Evolutionary conservation across 2,888 invertebrate species (phyloP).

Genomic region (Periphyllus acericola): DNA sequence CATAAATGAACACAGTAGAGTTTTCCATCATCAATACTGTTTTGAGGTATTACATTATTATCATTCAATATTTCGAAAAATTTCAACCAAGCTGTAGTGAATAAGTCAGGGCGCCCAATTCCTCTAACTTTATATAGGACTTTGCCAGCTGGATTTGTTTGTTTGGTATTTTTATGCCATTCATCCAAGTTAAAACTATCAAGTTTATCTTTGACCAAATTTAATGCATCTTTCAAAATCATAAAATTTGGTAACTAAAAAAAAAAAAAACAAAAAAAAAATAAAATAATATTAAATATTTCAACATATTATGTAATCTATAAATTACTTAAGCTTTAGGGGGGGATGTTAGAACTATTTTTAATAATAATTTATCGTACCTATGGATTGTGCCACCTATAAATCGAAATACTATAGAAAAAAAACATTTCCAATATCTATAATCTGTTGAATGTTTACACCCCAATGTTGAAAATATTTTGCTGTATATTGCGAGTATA

Average conservation of each 20-base stretch:
- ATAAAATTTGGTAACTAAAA: conserved; percentile 58
- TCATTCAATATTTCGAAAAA: conserved; percentile 83
- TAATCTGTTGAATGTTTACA: too few relatives aligned
- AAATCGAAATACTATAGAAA: too few relatives aligned
- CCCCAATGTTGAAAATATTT: too few relatives aligned
- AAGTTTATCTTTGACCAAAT: conserved; percentile 80
- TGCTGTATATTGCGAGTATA: too few relatives aligned
- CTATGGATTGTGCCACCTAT: too few relatives aligned
- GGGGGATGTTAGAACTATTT: too few relatives aligned
- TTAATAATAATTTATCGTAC: too few relatives aligned
- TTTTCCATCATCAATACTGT: conserved; percentile 68
- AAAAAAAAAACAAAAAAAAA: not conserved
- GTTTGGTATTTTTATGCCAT: conserved; percentile 87
- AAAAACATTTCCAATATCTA: too few relatives aligned
- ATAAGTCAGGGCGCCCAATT: conserved; percentile 77
- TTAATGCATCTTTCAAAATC: conserved; percentile 76
- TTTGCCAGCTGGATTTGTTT: conserved; percentile 79
- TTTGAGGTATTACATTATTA: conserved; percentile 72
- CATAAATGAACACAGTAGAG: conserved; percentile 86
- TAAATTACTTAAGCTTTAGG: too few relatives aligned
- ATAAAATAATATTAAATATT: too few relatives aligned
- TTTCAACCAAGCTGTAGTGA: conserved; percentile 91
- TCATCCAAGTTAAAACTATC: conserved; percentile 79
- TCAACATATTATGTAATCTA: too few relatives aligned
- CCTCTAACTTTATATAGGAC: conserved; percentile 69